Conservation (phyloP, 1,140 invertebrate species). For the Polyergus mexicanus region DNA sequence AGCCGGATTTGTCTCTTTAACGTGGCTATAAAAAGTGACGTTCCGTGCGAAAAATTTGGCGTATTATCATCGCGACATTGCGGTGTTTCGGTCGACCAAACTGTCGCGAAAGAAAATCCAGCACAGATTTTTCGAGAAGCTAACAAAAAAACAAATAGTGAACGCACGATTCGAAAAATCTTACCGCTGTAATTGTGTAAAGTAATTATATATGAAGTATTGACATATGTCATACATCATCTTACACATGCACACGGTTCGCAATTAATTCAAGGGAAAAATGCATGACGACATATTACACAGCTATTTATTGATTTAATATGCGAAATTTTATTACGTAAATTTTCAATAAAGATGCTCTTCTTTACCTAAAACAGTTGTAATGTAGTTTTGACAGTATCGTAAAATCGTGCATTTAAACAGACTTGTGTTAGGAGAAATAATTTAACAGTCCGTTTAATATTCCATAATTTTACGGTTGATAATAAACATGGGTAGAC, state of each 20-base stretch:
- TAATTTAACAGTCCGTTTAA: conserved; percentile 29
- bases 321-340: background rate
- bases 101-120: conserved; percentile 5
- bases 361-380: background rate
- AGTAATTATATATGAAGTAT: background rate
- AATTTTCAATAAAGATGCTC: background rate
- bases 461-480: conserved; percentile 53
- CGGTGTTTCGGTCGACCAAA: conserved; percentile 14
- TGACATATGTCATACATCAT: too few relatives aligned
- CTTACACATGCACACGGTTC: too few relatives aligned
- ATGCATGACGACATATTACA: background rate
- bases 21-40: conserved; percentile 48
- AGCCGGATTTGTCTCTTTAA: conserved; percentile 56
- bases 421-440: background rate
- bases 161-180: background rate
- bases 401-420: conserved; percentile 5
- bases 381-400: background rate
- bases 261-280: background rate
- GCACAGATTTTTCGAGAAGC: background rate
- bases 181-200: background rate
- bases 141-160: background rate
- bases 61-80: conserved; percentile 16
- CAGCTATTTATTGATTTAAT: background rate
- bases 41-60: conserved; percentile 31
- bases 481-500: conserved; percentile 27